phyloP scores from a whole-genome alignment of 2,113 vertebrate species.

The Peromyscus polionotus region DNA sequence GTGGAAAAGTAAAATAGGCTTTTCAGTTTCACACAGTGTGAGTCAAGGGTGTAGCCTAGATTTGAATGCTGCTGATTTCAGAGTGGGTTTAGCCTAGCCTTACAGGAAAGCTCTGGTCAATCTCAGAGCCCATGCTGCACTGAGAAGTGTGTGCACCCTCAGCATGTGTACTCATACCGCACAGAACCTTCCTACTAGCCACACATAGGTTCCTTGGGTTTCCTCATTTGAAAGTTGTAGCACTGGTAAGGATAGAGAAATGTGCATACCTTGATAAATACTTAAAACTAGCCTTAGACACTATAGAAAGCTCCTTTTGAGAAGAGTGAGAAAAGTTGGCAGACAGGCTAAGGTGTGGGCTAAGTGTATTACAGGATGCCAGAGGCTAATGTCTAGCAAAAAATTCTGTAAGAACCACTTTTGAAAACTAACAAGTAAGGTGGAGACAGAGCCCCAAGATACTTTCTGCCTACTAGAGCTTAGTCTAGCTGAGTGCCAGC shows the following conservation, averaged over 20 bases:
- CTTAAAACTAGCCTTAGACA: neutral
- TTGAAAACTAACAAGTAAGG: neutral
- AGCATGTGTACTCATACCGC: no score
- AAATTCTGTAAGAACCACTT: neutral
- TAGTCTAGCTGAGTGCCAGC: neutral
- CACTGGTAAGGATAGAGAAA: neutral
- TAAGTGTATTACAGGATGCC: neutral
- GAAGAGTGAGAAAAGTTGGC: neutral
- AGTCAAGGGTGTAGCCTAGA: no score
- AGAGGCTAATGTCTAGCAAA: neutral
- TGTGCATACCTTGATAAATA: neutral
- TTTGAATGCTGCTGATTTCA: neutral
- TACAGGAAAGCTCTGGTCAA: neutral
- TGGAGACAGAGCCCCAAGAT: neutral
- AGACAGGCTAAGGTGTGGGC: neutral
- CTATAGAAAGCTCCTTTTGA: neutral
- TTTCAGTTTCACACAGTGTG: neutral
- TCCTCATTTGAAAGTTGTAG: neutral
- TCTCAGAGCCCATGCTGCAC: neutral
- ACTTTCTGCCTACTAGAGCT: accelerated
- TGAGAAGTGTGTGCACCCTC: neutral
- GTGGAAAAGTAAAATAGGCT: neutral
- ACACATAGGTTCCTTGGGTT: neutral
- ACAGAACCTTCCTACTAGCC: neutral
- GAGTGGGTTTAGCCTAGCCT: neutral